A percentile compares a stretch with the other conserved stretches of the same genome.
Conservation (phyloP, 2,797 vertebrate species). For the Labeo calbasu region DNA sequence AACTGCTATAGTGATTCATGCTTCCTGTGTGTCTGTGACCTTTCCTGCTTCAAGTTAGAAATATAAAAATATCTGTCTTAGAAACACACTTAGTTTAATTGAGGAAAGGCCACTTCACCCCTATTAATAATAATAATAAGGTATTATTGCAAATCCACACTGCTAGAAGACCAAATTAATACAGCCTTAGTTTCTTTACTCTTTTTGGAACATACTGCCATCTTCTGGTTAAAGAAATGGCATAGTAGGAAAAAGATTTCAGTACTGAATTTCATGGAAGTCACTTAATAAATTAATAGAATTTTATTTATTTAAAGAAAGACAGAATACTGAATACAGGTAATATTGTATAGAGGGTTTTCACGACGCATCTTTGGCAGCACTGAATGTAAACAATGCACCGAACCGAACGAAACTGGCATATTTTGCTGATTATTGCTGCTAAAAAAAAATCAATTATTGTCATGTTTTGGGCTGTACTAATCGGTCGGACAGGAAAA, state of each 20-base stretch:
- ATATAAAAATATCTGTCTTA: not conserved
- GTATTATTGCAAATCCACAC: not conserved
- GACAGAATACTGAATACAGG: not conserved
- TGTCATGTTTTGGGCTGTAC: too few relatives aligned
- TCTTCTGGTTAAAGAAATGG: slow-evolving; percentile 37
- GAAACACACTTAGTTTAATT: not conserved
- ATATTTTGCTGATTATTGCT: too few relatives aligned
- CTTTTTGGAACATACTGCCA: slow-evolving; percentile 45
- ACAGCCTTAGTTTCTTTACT: too few relatives aligned
- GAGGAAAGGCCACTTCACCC: not conserved
- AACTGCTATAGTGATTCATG: not conserved
- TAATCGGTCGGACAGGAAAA: too few relatives aligned
- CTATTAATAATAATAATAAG: not conserved
- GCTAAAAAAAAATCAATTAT: too few relatives aligned
- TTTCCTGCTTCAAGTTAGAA: not conserved
- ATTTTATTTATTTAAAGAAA: not conserved
- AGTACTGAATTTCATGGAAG: not conserved
- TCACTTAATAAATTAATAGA: not conserved
- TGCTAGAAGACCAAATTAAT: not conserved
- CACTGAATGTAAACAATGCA: too few relatives aligned
- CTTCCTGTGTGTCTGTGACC: not conserved
- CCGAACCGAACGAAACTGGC: too few relatives aligned
- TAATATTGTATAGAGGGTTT: not conserved
- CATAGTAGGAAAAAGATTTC: not conserved
- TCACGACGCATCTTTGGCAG: too few relatives aligned